Evolutionary conservation across 2,113 vertebrate species (phyloP), one percentile per base, ranked within the genome.

Genomic region (Archilochus colubris): DNA sequence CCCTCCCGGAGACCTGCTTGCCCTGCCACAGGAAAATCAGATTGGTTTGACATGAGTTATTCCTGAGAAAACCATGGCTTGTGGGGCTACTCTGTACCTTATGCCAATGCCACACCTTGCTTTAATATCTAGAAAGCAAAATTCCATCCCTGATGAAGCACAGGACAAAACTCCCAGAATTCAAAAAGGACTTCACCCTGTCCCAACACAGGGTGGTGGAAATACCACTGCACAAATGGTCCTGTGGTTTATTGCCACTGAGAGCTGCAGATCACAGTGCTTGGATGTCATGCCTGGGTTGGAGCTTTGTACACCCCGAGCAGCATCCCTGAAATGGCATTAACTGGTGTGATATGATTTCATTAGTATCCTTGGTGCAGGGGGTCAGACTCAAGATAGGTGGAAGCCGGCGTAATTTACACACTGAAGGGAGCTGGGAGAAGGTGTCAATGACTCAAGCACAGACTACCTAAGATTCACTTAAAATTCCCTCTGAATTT

Each of bases 401-500:
- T 72, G 72, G 82, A 62, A 93, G 93, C 54, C 72, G 75, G 67
- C 55, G 11, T 51, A 68, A 94, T 90, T 92, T 46, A 85, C 93
- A 85, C 69, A 2, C 69, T 72, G 80, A 84, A 58, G 53, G 87
- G 57, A 89, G 91, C 87, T 94, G 64, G 69, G 59, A 73, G 88
- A 43, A 96, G 33, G 64, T 63, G 94, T 84, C 93, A 97, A 97
- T 96, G 95, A 91, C 85, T 88, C 82, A 69, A 82, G 76, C 89
- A 82, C 69, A 43, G 73, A 17, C 83, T 66, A 82, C 63, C 82
- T 82, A 69, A 76, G 55, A 76, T 91, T 80, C 86, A 69, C 91
- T 95, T 91, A 72, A 88, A 93, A 91, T 96, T 92, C 88, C 33
- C 81, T 87, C 92, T 79, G 83, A 79, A 76, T 92, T 91, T 95